Conservation (phyloP, 2,888 invertebrate species). For the Agrochola circellaris region DNA sequence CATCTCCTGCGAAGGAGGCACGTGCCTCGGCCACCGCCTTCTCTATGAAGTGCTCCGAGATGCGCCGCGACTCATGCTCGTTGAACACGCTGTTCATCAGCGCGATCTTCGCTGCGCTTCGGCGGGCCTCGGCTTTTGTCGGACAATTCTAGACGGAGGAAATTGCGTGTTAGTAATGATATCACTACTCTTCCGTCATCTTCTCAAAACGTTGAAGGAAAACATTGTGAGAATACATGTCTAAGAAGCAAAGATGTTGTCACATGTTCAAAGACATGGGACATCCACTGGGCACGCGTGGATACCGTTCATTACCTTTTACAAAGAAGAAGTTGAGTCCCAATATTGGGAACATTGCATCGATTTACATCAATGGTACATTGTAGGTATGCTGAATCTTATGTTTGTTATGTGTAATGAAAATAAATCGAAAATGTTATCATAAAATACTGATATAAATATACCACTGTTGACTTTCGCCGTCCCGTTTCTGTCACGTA, state of each 20-base stretch:
- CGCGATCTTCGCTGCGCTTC: conserved; percentile 98
- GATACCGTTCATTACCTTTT: neutral
- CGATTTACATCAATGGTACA: too few species aligned
- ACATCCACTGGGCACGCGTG: neutral
- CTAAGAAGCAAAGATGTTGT: neutral
- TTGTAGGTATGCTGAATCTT: neutral
- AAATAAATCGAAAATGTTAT: conserved; percentile 15
- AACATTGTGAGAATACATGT: too few species aligned
- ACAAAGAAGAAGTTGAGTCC: neutral
- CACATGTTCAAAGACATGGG: neutral
- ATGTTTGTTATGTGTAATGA: conserved; percentile 3
- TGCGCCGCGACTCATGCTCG: conserved; percentile 97
- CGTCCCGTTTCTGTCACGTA: conserved; percentile 2
- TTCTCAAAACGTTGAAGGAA: neutral
- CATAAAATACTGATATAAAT: conserved; percentile 38
- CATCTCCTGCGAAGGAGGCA: conserved; percentile 94
- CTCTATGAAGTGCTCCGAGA: conserved; percentile 98
- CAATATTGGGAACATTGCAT: neutral
- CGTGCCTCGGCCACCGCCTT: conserved; percentile 98
- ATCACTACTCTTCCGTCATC: neutral
- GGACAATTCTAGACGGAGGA: conserved; percentile 94
- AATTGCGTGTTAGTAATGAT: neutral
- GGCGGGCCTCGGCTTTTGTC: conserved; percentile 97
- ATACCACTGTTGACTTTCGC: conserved; percentile 21
- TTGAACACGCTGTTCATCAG: conserved; percentile 99